phyloP scores from a whole-genome alignment of 2,888 invertebrate species.

The Coelopa pilipes region DNA sequence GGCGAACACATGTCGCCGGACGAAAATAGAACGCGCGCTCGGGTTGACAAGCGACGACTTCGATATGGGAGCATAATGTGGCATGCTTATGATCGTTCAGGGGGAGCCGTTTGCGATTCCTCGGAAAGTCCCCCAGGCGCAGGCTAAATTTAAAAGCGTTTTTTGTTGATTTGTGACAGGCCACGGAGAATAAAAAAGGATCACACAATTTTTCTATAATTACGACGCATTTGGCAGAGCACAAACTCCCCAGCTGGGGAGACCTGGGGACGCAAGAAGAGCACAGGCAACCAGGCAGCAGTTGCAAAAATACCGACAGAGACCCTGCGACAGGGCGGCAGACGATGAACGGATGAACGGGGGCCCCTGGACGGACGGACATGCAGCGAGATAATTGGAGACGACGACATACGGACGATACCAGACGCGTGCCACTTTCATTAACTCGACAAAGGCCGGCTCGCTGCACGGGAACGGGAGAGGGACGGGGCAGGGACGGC shows the following conservation, averaged over 20 bases:
- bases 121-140: constrained; percentile 1
- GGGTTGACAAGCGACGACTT: neutral
- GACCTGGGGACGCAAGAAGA: neutral
- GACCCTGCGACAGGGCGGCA: constrained; percentile 40
- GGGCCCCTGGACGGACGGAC: no score
- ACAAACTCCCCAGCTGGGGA: no score
- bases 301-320: constrained; percentile 35
- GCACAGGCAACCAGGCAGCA: constrained; percentile 25
- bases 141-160: constrained; percentile 6
- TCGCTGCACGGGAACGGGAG: neutral
- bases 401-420: constrained; percentile 47
- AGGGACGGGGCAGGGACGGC: constrained; percentile 38
- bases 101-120: neutral
- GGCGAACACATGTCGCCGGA: constrained; percentile 11
- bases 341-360: no score
- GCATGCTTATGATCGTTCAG: no score
- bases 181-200: neutral
- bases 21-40: constrained; percentile 18
- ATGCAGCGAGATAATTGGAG: neutral
- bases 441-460: no score
- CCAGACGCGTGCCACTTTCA: constrained; percentile 60
- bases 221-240: constrained; percentile 11
- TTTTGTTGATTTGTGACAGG: no score
- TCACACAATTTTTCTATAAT: constrained; percentile 2
- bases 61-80: neutral